phyloP scores from a whole-genome alignment of 2,113 vertebrate genomes.

The Forbesichthys agassizii region DNA sequence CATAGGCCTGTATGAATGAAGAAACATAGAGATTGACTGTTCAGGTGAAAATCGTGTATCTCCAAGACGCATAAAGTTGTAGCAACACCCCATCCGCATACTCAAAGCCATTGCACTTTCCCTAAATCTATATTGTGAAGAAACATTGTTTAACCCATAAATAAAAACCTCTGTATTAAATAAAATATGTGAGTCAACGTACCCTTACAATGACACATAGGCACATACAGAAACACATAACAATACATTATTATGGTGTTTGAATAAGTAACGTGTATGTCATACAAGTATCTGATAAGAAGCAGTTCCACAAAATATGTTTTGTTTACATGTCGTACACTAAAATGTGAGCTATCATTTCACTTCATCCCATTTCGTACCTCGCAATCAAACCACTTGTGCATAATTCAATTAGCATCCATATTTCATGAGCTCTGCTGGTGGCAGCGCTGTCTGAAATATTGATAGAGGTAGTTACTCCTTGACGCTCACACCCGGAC shows the following conservation, averaged over 20 bases:
- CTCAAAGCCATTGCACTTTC: too few relatives aligned
- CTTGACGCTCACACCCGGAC: background rate
- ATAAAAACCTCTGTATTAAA: too few relatives aligned
- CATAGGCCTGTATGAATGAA: constrained; percentile 1
- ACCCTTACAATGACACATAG: too few relatives aligned
- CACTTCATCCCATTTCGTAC: background rate
- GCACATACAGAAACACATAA: too few relatives aligned
- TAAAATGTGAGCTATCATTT: background rate
- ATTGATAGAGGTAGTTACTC: constrained; percentile 20
- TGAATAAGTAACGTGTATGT: too few relatives aligned
- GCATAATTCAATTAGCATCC: constrained; percentile 41
- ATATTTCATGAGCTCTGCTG: constrained; percentile 32
- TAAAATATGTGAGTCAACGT: too few relatives aligned
- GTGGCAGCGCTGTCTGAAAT: constrained; percentile 26
- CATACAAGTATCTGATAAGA: background rate
- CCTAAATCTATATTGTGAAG: too few relatives aligned
- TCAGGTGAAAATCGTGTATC: background rate
- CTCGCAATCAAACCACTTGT: constrained; percentile 31
- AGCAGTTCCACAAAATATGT: background rate
- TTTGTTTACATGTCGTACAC: background rate
- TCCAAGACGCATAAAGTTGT: too few relatives aligned
- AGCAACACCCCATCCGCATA: too few relatives aligned
- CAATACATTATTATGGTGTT: too few relatives aligned
- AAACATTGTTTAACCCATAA: too few relatives aligned
- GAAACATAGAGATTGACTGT: background rate